These are phyloP conservation scores for Nicator chloris DNA, from an alignment of 2,113 vertebrate species.

Conservation along the genomic window DNA sequence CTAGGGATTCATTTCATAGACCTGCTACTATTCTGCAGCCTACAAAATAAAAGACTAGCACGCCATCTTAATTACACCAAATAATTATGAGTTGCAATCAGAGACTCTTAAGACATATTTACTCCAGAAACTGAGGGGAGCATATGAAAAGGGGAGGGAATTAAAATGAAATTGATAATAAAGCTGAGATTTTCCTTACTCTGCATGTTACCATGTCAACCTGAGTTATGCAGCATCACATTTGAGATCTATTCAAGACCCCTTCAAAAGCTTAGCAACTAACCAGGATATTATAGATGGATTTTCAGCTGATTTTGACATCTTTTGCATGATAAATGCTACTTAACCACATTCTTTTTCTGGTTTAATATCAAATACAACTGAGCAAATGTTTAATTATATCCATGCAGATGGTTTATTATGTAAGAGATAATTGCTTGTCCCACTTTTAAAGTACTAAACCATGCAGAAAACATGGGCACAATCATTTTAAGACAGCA, in stretches of 20 bases:
- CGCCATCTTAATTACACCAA: constrained; percentile 2
- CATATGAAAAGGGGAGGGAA: constrained; percentile 32
- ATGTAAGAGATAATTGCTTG: constrained; percentile 65
- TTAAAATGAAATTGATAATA: constrained; percentile 43
- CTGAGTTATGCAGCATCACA: constrained; percentile 53
- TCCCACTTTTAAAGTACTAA: constrained; percentile 45
- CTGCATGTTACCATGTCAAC: constrained; percentile 64
- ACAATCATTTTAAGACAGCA: constrained; percentile 13
- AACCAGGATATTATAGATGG: constrained; percentile 36
- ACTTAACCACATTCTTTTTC: constrained; percentile 44
- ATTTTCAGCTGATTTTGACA: constrained; percentile 57
- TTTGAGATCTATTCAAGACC: constrained; percentile 49
- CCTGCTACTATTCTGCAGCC: background rate
- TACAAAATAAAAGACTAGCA: constrained; percentile 15
- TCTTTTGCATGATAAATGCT: constrained; percentile 53
- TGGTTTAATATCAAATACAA: constrained; percentile 52
- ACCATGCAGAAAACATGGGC: constrained; percentile 38
- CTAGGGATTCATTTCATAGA: constrained; percentile 1
- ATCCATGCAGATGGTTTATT: constrained; percentile 69
- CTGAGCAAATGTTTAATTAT: constrained; percentile 61
- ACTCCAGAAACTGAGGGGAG: background rate
- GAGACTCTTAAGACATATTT: constrained; percentile 36
- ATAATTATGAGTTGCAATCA: constrained; percentile 5
- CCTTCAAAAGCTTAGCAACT: constrained; percentile 54
- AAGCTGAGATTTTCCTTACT: constrained; percentile 55